These are phyloP conservation scores for Microhierax caerulescens DNA, from an alignment of 2,797 vertebrate species.

Conservation along the genomic window DNA sequence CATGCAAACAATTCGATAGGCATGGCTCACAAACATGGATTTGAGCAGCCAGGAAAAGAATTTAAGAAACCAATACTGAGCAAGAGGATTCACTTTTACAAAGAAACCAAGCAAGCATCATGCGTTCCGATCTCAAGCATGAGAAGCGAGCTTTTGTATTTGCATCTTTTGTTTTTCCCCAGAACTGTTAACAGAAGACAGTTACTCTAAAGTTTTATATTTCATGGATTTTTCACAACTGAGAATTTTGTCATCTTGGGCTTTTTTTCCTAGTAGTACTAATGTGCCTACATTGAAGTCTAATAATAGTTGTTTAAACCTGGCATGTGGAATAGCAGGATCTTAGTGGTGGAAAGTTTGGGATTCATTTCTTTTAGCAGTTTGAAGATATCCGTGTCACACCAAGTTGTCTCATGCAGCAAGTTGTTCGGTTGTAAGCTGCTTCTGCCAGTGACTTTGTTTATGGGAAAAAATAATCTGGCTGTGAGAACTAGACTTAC, in stretches of 20 bases:
- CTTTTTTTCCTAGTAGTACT: neutral
- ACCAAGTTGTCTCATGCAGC: neutral
- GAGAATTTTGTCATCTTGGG: neutral
- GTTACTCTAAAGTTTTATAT: neutral
- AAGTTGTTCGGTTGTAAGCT: neutral
- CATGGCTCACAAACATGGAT: neutral
- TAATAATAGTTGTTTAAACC: conserved; percentile 26
- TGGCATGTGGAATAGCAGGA: conserved; percentile 2
- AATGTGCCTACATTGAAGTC: neutral
- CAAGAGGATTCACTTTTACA: neutral
- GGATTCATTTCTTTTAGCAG: neutral
- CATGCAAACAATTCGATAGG: neutral
- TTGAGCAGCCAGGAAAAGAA: neutral
- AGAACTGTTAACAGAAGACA: neutral
- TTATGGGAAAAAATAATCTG: conserved; percentile 49
- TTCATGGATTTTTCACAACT: neutral
- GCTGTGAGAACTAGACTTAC: conserved; percentile 51
- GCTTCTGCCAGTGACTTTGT: conserved; percentile 46
- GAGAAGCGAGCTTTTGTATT: neutral
- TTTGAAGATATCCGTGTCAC: neutral
- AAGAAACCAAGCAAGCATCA: neutral
- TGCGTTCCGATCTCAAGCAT: neutral
- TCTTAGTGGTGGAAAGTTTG: neutral
- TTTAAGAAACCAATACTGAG: neutral
- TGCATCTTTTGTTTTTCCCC: neutral